Percentiles rank a stretch among this genome's conserved stretches.
Conservation (phyloP, 2,113 vertebrate genomes). For the Ginglymostoma cirratum region DNA sequence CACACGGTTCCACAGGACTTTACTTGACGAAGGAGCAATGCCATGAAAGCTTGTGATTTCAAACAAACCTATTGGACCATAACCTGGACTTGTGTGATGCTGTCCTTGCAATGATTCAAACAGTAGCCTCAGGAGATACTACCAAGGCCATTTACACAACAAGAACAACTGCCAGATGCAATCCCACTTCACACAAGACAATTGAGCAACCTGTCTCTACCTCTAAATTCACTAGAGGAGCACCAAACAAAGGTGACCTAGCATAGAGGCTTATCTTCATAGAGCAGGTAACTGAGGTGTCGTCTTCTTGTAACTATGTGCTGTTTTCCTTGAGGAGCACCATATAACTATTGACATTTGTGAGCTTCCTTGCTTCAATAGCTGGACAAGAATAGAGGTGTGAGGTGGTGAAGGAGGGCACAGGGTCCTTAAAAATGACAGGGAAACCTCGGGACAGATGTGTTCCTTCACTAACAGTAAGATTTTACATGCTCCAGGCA, state of each 20-base stretch:
- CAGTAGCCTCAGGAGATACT: no score
- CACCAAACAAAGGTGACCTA: not conserved
- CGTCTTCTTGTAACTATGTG: not conserved
- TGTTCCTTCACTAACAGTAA: not conserved
- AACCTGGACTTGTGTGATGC: not conserved
- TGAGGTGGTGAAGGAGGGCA: not conserved
- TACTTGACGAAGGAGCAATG: no score
- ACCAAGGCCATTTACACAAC: not conserved
- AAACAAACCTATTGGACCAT: no score
- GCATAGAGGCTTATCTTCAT: not conserved
- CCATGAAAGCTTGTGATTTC: no score
- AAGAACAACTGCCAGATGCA: not conserved
- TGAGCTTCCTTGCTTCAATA: not conserved
- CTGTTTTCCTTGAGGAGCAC: not conserved
- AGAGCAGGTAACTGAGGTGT: not conserved
- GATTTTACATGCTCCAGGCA: not conserved
- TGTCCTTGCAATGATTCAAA: not conserved
- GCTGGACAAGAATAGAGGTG: not conserved
- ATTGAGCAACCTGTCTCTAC: not conserved
- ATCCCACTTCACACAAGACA: not conserved
- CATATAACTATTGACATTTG: not conserved
- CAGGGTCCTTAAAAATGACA: not conserved
- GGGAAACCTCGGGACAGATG: not conserved
- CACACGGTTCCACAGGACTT: no score
- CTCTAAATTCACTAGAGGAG: not conserved